These are phyloP conservation scores for Dipodomys merriami DNA, from an alignment of 2,113 vertebrate species.

Conservation along the genomic window DNA sequence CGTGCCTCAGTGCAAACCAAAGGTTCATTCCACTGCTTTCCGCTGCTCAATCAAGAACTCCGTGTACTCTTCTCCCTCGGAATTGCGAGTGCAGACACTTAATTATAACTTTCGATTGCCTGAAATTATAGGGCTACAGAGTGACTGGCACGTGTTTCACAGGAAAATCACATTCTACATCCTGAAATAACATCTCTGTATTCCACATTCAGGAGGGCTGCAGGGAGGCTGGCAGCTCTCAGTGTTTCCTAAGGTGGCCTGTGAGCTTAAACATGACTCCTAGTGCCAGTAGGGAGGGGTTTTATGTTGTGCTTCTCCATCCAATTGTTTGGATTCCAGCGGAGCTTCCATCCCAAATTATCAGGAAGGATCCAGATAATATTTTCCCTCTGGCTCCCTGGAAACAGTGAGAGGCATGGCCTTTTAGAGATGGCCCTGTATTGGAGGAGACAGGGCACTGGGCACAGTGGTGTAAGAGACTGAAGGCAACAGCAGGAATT, in stretches of 20 bases:
- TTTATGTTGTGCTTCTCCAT: background rate
- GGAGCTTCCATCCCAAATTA: background rate
- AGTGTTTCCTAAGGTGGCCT: slow-evolving; percentile 12
- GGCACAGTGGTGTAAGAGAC: too few relatives aligned
- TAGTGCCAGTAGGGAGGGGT: too few relatives aligned
- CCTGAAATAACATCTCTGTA: slow-evolving; percentile 56
- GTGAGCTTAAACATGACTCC: background rate
- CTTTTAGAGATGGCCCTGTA: background rate
- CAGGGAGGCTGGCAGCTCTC: background rate
- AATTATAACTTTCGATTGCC: slow-evolving; percentile 64
- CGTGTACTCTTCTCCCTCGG: slow-evolving; percentile 49
- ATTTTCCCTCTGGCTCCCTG: background rate
- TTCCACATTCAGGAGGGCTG: background rate
- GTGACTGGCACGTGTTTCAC: slow-evolving; percentile 49
- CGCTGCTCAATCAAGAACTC: slow-evolving; percentile 25
- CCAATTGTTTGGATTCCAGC: background rate
- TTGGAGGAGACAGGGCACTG: background rate
- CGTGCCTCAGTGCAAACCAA: background rate
- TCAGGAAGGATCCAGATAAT: background rate
- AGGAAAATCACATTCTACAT: slow-evolving; percentile 53
- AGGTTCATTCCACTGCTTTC: background rate
- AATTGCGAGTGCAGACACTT: slow-evolving; percentile 72
- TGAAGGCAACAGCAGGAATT: background rate
- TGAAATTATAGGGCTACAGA: slow-evolving; percentile 65
- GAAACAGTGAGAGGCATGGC: background rate